These are phyloP conservation scores for Phytoseiulus persimilis DNA, from an alignment of 2,888 invertebrate genomes.

Conservation along the genomic window DNA sequence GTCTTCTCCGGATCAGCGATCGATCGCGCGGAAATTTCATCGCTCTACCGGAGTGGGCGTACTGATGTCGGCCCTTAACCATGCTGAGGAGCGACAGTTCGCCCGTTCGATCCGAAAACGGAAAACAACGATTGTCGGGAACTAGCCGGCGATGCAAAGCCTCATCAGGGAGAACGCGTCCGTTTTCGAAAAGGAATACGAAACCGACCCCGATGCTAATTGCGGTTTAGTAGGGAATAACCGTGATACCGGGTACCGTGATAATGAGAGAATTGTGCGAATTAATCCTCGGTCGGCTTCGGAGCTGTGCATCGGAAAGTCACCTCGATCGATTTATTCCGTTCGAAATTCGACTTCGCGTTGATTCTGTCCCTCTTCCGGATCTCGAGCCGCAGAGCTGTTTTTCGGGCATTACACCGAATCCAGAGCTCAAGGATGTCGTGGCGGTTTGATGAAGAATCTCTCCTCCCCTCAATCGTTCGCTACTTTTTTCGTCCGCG, in stretches of 20 bases:
- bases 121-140: neutral
- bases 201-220: neutral
- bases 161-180: neutral
- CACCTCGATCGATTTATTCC: no score
- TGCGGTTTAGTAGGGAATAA: neutral
- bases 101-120: neutral
- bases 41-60: neutral
- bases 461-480: neutral
- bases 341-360: no score
- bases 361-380: no score
- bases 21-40: neutral
- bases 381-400: no score
- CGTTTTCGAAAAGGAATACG: neutral
- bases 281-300: neutral
- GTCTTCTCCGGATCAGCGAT: neutral
- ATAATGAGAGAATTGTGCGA: neutral
- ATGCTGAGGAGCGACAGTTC: neutral
- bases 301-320: no score
- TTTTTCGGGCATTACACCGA: no score
- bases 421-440: no score
- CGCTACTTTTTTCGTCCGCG: neutral
- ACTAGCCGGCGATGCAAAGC: neutral
- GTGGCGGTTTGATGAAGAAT: no score
- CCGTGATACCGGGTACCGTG: neutral
- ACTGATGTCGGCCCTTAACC: neutral